A percentile compares a stretch with the other conserved stretches of the same genome.
These are phyloP conservation scores for Tetranychus piercei DNA, from an alignment of 2,888 invertebrate genomes.

Conservation along the genomic window DNA sequence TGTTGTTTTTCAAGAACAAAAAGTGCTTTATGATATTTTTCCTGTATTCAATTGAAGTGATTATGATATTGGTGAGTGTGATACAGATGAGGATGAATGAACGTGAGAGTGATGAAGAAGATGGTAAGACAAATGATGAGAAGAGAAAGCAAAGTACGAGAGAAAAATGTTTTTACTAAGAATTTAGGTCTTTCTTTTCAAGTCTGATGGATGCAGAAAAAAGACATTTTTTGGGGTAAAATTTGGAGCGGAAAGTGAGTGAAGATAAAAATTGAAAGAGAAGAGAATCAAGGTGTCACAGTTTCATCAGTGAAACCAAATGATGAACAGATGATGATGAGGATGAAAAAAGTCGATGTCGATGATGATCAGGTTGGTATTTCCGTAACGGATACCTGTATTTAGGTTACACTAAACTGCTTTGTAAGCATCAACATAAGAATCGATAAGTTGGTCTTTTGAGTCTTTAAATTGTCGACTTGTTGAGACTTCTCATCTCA, in stretches of 20 bases:
- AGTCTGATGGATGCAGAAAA: background rate
- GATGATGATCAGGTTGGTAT: background rate
- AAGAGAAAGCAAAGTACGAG: background rate
- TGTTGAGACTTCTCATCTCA: background rate
- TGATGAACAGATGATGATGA: background rate
- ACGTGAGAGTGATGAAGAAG: constrained; percentile 1
- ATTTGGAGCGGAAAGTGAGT: background rate
- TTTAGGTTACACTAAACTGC: background rate
- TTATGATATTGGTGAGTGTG: background rate
- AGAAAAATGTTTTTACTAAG: background rate
- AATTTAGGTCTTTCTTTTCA: background rate
- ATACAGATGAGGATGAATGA: background rate
- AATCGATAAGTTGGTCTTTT: background rate
- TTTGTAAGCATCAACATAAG: background rate
- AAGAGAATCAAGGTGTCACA: background rate
- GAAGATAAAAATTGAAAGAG: background rate
- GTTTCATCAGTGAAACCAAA: background rate
- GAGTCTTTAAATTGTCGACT: background rate
- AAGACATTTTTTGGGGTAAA: background rate
- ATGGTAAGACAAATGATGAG: background rate
- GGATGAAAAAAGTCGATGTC: background rate
- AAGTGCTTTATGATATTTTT: too few relatives aligned
- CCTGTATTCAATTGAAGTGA: too few relatives aligned
- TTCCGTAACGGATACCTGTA: constrained; percentile 1
- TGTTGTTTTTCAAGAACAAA: too few relatives aligned